Conservation (phyloP, 1,140 invertebrate genomes). For the Drosophila equinoxialis region DNA sequence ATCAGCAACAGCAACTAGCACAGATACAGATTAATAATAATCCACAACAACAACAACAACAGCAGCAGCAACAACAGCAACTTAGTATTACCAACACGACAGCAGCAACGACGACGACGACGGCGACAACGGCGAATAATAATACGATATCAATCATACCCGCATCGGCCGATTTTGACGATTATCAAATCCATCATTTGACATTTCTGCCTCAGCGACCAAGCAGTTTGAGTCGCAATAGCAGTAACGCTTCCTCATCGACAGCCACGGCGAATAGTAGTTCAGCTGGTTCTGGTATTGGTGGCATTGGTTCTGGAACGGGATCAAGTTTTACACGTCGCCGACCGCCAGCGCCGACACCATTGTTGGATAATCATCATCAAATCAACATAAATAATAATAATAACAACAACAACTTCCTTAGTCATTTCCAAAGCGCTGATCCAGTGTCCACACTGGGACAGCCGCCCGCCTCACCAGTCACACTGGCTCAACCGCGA, state of each 20-base stretch:
- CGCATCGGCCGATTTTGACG: slow-evolving; percentile 66
- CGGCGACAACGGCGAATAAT: slow-evolving; percentile 47
- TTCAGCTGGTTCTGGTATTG: slow-evolving; percentile 55
- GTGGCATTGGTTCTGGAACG: slow-evolving; percentile 69
- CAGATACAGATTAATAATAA: slow-evolving; percentile 20
- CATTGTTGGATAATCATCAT: slow-evolving; percentile 51
- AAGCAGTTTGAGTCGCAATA: slow-evolving; percentile 74
- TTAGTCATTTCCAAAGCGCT: slow-evolving; percentile 82
- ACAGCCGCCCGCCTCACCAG: slow-evolving; percentile 72
- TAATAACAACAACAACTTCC: slow-evolving; percentile 59
- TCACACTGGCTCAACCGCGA: slow-evolving; percentile 88
- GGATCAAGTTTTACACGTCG: slow-evolving; percentile 76
- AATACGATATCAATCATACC: slow-evolving; percentile 73
- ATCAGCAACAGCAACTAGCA: not conserved
- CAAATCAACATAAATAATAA: no score
- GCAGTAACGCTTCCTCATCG: slow-evolving; percentile 72
- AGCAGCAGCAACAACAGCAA: slow-evolving; percentile 32
- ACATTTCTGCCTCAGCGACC: slow-evolving; percentile 78
- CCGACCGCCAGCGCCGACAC: slow-evolving; percentile 31
- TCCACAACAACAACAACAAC: slow-evolving; percentile 24
- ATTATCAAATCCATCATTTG: slow-evolving; percentile 78
- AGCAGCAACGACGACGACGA: slow-evolving; percentile 27
- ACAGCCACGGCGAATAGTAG: slow-evolving; percentile 68
- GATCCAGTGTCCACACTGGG: slow-evolving; percentile 65
- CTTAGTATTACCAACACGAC: slow-evolving; percentile 52